Conservation (phyloP, 2,797 vertebrate genomes). For the Spinibarbus caldwelli region DNA sequence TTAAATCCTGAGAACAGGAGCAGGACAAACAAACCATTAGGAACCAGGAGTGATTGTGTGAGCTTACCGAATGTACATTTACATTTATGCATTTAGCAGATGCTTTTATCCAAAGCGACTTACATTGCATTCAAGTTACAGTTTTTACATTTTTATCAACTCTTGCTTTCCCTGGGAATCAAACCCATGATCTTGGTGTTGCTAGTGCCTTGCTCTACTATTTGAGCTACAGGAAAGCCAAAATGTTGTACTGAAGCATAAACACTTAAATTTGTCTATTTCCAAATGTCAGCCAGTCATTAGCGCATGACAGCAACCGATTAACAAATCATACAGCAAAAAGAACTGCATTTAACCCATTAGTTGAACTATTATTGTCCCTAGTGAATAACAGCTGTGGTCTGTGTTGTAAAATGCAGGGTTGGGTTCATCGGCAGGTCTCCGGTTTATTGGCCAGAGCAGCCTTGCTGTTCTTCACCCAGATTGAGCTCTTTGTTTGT, state of each 20-base stretch:
- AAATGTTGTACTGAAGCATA: background rate
- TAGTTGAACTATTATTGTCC: conserved; percentile 65
- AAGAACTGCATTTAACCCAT: conserved; percentile 19
- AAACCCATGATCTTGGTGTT: no score
- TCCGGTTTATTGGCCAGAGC: conserved; percentile 74
- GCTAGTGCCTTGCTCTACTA: no score
- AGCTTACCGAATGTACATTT: conserved; percentile 8
- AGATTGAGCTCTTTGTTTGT: conserved; percentile 48
- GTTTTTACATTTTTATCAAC: no score
- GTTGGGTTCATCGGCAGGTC: conserved; percentile 78
- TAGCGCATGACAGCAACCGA: background rate
- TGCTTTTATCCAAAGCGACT: no score
- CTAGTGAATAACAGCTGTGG: conserved; percentile 72
- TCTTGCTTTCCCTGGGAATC: no score
- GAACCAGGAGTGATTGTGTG: background rate
- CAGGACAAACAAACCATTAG: conserved; percentile 36
- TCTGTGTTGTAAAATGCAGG: conserved; percentile 80
- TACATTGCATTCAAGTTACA: no score
- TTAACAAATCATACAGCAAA: conserved; percentile 11
- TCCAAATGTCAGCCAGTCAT: background rate
- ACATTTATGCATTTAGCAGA: no score
- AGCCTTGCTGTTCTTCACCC: conserved; percentile 59
- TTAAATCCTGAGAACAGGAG: conserved; percentile 24
- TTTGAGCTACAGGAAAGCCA: no score
- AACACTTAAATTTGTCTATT: background rate